Base-by-base conservation (phyloP, 1,140 invertebrate genomes). In the Druon quercuslanigerum region DNA sequence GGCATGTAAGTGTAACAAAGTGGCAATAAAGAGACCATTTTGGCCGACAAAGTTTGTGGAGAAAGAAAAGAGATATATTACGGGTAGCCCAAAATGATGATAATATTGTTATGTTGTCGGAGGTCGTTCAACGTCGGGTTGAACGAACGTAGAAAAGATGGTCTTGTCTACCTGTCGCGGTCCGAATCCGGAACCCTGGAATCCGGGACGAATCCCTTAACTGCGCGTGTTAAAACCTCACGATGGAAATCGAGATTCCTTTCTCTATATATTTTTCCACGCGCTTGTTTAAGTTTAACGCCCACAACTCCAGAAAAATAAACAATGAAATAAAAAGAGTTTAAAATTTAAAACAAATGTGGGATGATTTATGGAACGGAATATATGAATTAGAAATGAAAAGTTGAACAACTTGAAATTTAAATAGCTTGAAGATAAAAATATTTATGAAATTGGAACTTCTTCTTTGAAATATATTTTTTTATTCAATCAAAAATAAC, bases 71-170 rank as follows among this genome's bases (percentile, higher is more conserved):
- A 76, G 77, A 79, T 83, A 78, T 76, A 46, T 46, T 46, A 46
- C 40, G 40, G 40, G 40, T 79, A 76, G 79, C 71, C 80, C 74
- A 85, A 85, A 85, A 83, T 75, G 72, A n/a, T 50, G 83, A 56
- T 76, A 80, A 83, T 86, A 57, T 57, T 57, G 56, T 57, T 57
- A 11, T 86, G 84, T 87, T 87, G 86, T 87, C 84, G 79, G 81
- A 87, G 86, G 85, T 87, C 86, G 79, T 86, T 84, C 83, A 79
- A 79, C 78, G 83, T 73, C 74, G 85, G 50, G 85, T 87, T 86
- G 83, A 87, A 87, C 75, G 85, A 57, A 73, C 72, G 52, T 33
- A 16, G 16, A 56, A 54, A 51, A 73, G 50, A 33, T n/a, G 17
- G 56, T 66, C 20, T 25, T 33, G 57, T 86, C 84, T 83, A 84